Conservation (phyloP, 2,797 vertebrate genomes). For the Cossypha niveicapilla region DNA sequence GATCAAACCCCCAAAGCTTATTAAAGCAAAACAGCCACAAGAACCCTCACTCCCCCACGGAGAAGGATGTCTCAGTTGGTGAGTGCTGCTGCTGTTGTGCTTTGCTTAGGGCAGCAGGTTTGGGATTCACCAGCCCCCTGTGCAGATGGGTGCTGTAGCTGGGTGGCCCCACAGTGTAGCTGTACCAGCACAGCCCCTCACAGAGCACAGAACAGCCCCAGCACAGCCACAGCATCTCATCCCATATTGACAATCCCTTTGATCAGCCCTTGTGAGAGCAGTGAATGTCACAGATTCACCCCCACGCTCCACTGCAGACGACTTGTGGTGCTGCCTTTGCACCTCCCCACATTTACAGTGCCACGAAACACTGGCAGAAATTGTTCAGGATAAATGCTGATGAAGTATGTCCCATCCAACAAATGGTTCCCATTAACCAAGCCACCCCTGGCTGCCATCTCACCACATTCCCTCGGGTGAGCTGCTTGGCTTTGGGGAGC, state of each 20-base stretch:
- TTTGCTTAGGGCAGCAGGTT: neutral
- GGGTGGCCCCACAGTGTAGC: neutral
- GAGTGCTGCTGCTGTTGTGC: neutral
- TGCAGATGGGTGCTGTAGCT: rapidly evolving
- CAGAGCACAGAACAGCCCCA: neutral
- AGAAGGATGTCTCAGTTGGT: neutral
- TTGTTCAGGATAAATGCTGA: neutral
- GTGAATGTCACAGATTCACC: rapidly evolving
- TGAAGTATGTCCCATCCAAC: neutral
- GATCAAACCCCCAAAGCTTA: constrained; percentile 19
- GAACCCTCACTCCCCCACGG: neutral
- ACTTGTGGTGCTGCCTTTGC: rapidly evolving
- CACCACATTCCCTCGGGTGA: rapidly evolving
- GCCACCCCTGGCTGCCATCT: neutral
- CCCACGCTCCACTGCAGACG: neutral
- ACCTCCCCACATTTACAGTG: rapidly evolving
- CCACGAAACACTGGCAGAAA: neutral
- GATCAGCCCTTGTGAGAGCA: neutral
- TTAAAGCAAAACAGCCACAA: neutral
- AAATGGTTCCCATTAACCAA: rapidly evolving
- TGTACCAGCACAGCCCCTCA: neutral
- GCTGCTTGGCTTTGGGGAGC: neutral
- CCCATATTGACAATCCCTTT: neutral
- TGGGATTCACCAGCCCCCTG: neutral
- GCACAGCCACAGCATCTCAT: neutral